Base-by-base conservation (phyloP, 2,888 invertebrate species). In the Eupithecia pulchellata region DNA sequence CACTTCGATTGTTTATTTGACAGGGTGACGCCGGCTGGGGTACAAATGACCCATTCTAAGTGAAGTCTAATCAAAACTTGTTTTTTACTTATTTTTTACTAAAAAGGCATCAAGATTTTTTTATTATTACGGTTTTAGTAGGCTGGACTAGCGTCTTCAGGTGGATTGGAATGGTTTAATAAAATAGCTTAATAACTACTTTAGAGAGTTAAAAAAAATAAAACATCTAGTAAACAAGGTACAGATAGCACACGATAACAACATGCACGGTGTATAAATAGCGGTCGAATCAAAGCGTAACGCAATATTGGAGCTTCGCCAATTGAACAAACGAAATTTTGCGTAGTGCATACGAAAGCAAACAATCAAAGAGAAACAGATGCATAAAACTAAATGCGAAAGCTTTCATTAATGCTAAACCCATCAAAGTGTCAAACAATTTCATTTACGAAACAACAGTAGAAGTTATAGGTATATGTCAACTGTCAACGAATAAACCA, bases 1-100 rank as follows among this genome's bases (percentile, higher is more conserved):
- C 91, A 89, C 91, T 89, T 87, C 89, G 86, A 89, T 91, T 92
- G 91, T 92, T 92, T 90, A 92, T 92, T 86, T 88, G 86, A 87
- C 89, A 85, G 86, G 84, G 83, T 81, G 82, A 84, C 82, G 36
- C 83, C 82, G 77, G 74, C 76, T 71, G 68, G 79, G 89, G 88
- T 84, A 86, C 80, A 74, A 76, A 39, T 69, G 86, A 86, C 89
- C 88, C 61, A 63, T 74, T 69, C 29, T 62, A 0, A 52, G 25
- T 32, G 2, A 32, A 27, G 25, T 58, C n/a, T n/a, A 29, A 25
- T 39, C 25, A 42, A 9, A 27, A 60, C 32, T 9, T 34, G 5
- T 58, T 55, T 8, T n/a, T 25, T 42, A 55, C 52, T 1, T 27
- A 29, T n/a, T 62, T 47, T 5, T 60, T 32, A 4, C 17, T 25